phyloP scores from a whole-genome alignment of 2,113 vertebrate species.

The Pachypanchax playfairii region DNA sequence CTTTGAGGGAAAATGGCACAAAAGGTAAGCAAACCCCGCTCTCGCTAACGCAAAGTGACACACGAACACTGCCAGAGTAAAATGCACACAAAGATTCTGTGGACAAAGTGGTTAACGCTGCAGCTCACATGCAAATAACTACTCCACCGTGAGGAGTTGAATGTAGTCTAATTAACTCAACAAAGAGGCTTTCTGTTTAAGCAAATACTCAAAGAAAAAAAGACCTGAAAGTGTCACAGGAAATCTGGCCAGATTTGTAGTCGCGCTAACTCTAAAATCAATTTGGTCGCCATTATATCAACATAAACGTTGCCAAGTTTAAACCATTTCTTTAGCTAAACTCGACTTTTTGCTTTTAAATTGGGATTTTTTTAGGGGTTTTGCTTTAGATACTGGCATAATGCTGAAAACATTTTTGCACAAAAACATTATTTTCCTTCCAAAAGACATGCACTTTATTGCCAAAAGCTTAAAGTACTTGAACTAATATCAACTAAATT shows the following conservation, averaged over 20 bases:
- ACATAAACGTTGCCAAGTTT: not conserved
- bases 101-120: conserved; percentile 18
- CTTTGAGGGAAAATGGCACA: conserved; percentile 49
- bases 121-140: conserved; percentile 10
- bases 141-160: conserved; percentile 10
- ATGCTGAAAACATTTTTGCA: too few relatives aligned
- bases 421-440: not conserved
- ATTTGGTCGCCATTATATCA: not conserved
- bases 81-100: conserved; percentile 14
- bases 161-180: conserved; percentile 4
- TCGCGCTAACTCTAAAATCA: not conserved
- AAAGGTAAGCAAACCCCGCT: conserved; percentile 53
- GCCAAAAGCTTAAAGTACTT: not conserved
- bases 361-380: too few relatives aligned
- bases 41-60: conserved; percentile 50
- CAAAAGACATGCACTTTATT: not conserved
- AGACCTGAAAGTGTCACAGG: not conserved
- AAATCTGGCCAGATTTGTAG: not conserved
- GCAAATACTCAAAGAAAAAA: not conserved
- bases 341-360: too few relatives aligned
- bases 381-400: too few relatives aligned
- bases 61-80: conserved; percentile 28
- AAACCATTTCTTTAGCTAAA: not conserved
- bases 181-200: not conserved
- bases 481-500: conserved; percentile 18